phyloP scores from a whole-genome alignment of 2,888 invertebrate genomes.

The Lypha dubia region DNA sequence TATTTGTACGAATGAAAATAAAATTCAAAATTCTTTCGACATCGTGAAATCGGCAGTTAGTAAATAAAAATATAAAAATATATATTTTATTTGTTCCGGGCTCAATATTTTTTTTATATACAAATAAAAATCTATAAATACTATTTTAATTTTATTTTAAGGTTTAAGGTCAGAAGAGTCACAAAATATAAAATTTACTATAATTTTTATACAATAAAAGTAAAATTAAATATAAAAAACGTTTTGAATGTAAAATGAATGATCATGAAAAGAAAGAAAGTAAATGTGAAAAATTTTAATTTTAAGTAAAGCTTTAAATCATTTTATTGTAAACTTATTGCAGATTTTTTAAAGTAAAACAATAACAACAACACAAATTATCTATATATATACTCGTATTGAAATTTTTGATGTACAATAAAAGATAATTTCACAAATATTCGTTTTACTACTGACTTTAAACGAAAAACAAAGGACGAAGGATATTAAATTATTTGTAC shows the following conservation, averaged over 20 bases:
- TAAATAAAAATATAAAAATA: conserved; percentile 18
- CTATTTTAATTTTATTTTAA: conserved; percentile 61
- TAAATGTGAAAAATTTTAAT: conserved; percentile 24
- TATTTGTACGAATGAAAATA: too few species aligned
- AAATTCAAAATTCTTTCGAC: too few species aligned
- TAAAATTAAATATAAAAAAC: background rate
- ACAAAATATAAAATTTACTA: conserved; percentile 44
- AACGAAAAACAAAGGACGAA: too few species aligned
- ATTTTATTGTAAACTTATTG: conserved; percentile 59
- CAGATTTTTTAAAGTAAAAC: conserved; percentile 55
- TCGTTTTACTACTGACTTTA: conserved; percentile 6
- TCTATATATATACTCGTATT: conserved; percentile 17
- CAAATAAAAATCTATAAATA: conserved; percentile 23
- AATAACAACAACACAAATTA: too few species aligned
- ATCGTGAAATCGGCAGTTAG: too few species aligned
- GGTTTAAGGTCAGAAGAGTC: conserved; percentile 72
- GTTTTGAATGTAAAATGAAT: background rate
- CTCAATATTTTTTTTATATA: conserved; percentile 44
- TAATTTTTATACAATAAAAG: conserved; percentile 39
- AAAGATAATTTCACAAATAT: background rate
- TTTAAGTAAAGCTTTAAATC: conserved; percentile 62
- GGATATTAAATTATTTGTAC: too few species aligned
- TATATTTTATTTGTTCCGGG: conserved; percentile 59
- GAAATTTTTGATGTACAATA: conserved; percentile 11
- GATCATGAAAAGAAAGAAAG: conserved; percentile 27